phyloP scores from a whole-genome alignment of 2,888 invertebrate species.

The Drosophila lutescens region DNA sequence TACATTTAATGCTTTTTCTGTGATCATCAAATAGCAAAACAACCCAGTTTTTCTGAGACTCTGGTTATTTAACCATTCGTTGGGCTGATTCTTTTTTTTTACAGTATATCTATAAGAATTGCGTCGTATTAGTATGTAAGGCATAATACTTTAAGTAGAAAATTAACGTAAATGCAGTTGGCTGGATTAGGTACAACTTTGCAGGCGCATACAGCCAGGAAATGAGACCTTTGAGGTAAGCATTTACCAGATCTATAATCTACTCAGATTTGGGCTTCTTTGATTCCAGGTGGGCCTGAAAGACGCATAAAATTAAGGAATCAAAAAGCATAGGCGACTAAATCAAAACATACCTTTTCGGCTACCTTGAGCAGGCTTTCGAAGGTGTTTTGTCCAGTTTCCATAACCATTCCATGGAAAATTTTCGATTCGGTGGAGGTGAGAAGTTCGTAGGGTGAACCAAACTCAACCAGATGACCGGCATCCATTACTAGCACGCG shows the following conservation, averaged over 20 bases:
- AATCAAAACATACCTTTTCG: constrained; percentile 82
- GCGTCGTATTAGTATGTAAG: constrained; percentile 14
- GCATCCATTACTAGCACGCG: constrained; percentile 88
- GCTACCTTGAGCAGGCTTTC: constrained; percentile 87
- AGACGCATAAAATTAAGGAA: neutral
- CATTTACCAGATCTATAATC: constrained; percentile 5
- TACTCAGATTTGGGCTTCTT: constrained; percentile 58
- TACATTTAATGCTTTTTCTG: too few relatives aligned
- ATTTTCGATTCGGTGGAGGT: constrained; percentile 84
- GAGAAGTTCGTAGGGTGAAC: constrained; percentile 87
- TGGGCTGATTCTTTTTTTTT: constrained; percentile 16
- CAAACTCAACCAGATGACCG: constrained; percentile 88
- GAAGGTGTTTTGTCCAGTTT: constrained; percentile 88
- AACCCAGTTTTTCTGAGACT: constrained; percentile 6
- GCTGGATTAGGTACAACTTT: constrained; percentile 33
- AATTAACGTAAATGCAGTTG: constrained; percentile 22
- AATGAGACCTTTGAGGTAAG: constrained; percentile 13
- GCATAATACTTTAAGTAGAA: constrained; percentile 66
- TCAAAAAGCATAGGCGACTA: accelerated
- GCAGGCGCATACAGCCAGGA: constrained; percentile 26
- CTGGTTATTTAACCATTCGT: constrained; percentile 16
- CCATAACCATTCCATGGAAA: constrained; percentile 86
- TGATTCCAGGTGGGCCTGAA: constrained; percentile 48
- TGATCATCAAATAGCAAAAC: neutral
- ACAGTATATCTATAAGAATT: constrained; percentile 4